A percentile compares a stretch with the other conserved stretches of the same genome.
phyloP scores from a whole-genome alignment of 64 coral and sea anemone genomes.

The Stichodactyla mertensii region DNA sequence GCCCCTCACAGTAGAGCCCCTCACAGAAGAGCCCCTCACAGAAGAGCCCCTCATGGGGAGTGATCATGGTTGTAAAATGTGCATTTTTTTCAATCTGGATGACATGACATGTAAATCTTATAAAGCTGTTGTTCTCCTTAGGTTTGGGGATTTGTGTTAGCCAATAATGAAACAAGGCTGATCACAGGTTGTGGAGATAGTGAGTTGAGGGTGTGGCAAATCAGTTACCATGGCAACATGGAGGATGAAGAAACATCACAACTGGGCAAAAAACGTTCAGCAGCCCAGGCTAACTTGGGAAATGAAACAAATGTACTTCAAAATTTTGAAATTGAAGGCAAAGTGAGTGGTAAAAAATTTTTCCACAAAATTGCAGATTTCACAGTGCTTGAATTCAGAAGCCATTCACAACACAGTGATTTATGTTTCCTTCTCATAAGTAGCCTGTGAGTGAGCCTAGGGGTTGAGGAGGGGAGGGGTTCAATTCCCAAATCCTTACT shows the following conservation, averaged over 20 bases:
- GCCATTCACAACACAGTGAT: too few relatives aligned
- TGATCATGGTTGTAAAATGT: too few relatives aligned
- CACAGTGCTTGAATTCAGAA: too few relatives aligned
- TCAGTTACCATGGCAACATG: slow-evolving; percentile 28
- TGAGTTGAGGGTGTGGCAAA: slow-evolving; percentile 89
- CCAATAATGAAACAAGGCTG: slow-evolving; percentile 66
- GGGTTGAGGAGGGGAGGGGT: too few relatives aligned
- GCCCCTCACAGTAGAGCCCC: too few relatives aligned
- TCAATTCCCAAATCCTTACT: too few relatives aligned
- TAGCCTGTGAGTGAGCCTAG: too few relatives aligned
- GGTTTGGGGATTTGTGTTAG: slow-evolving; percentile 85
- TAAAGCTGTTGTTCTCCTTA: neutral
- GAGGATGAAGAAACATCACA: neutral
- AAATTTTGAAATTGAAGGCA: neutral
- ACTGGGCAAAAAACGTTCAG: neutral
- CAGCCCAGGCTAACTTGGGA: neutral
- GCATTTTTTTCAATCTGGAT: too few relatives aligned
- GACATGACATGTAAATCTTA: too few relatives aligned
- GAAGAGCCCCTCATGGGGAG: too few relatives aligned
- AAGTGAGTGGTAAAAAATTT: neutral
- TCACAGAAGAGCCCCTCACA: too few relatives aligned
- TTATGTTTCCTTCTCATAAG: too few relatives aligned
- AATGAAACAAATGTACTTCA: neutral
- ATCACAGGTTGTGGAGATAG: slow-evolving; percentile 97
- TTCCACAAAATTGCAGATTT: neutral